These are phyloP conservation scores for Metallyticus violacea DNA, from an alignment of 2,888 invertebrate species.

Conservation along the genomic window DNA sequence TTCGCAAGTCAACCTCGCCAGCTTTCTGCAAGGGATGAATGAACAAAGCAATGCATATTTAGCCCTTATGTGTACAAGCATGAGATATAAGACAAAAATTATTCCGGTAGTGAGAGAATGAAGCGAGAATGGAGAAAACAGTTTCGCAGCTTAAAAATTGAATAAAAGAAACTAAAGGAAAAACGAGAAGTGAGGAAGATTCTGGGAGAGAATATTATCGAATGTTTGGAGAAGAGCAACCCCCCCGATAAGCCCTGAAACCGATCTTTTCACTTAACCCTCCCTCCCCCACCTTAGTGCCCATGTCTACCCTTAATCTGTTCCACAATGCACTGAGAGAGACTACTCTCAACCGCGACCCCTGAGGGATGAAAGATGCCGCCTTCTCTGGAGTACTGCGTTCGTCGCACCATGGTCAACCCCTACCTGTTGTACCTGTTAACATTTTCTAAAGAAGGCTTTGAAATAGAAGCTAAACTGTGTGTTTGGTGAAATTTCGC, in stretches of 20 bases:
- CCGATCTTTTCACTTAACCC: conserved; percentile 2
- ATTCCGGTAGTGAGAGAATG: too few species aligned
- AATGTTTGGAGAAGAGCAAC: background rate
- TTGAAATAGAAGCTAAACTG: too few species aligned
- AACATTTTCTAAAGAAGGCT: background rate
- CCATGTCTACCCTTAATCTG: conserved; percentile 2
- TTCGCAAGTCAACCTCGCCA: too few species aligned
- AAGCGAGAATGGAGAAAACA: too few species aligned
- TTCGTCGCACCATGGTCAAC: background rate
- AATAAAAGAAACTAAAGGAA: background rate
- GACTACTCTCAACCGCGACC: background rate
- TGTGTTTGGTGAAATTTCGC: too few species aligned
- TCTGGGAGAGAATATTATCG: background rate
- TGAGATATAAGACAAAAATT: too few species aligned
- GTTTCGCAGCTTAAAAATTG: background rate
- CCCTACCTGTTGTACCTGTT: background rate
- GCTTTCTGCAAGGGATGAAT: too few species aligned
- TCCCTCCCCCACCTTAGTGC: background rate
- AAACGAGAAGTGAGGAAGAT: background rate
- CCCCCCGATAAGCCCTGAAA: conserved; percentile 6
- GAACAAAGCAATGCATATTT: too few species aligned
- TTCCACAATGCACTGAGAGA: background rate
- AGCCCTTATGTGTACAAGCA: too few species aligned
- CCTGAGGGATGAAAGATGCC: background rate
- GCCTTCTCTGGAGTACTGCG: background rate